Evolutionary conservation across 2,113 vertebrate genomes (phyloP).

Genomic region (Rana temporaria): DNA sequence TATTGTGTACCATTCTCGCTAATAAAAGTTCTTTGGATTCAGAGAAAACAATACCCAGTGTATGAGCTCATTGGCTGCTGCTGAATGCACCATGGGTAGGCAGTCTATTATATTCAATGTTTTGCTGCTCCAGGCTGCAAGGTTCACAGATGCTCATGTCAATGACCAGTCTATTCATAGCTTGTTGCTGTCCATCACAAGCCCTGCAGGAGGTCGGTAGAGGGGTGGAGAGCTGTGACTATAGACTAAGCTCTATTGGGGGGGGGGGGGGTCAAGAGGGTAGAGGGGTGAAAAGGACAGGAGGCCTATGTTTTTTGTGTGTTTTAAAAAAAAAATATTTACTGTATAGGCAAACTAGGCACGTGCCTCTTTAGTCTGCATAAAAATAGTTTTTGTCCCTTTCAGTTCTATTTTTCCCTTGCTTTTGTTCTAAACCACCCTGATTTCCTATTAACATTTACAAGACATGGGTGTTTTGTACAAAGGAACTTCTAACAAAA

Average conservation of each 20-base stretch:
- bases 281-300: not conserved
- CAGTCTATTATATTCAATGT: not conserved
- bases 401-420: too few relatives aligned
- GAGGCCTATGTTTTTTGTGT: not conserved
- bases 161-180: not conserved
- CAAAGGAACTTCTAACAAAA: too few relatives aligned
- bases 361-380: not conserved
- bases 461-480: too few relatives aligned
- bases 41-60: not conserved
- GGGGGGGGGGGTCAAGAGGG: not conserved
- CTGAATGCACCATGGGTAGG: not conserved
- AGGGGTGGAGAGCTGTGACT: not conserved
- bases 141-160: not conserved
- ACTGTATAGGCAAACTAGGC: not conserved
- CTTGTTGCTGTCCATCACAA: not conserved
- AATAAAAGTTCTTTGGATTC: too few relatives aligned
- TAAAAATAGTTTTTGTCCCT: too few relatives aligned
- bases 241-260: not conserved
- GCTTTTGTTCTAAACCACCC: too few relatives aligned
- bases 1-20: too few relatives aligned
- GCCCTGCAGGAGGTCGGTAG: not conserved
- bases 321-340: not conserved
- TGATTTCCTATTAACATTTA: too few relatives aligned
- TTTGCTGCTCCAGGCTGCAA: not conserved
- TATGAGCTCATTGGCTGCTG: not conserved